These are phyloP conservation scores for Tetrax tetrax DNA, from an alignment of 2,113 vertebrate genomes.

Conservation along the genomic window DNA sequence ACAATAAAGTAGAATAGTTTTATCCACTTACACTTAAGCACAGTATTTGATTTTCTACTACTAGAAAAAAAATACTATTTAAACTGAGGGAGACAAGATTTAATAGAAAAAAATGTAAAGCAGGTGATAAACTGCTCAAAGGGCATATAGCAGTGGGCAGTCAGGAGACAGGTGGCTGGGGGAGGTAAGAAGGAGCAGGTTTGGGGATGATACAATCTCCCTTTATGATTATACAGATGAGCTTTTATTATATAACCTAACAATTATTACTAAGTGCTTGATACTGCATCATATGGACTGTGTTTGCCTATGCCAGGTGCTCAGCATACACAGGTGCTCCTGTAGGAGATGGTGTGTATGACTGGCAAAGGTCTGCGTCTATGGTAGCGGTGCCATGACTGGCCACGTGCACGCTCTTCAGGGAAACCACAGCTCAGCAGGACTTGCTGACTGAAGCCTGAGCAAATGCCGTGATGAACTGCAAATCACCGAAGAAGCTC, in stretches of 20 bases:
- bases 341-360: background rate
- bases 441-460: background rate
- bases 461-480: background rate
- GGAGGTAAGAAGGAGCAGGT: background rate
- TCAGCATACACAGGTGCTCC: background rate
- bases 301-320: background rate
- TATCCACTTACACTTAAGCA: background rate
- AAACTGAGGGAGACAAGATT: background rate
- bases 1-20: background rate
- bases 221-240: background rate
- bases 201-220: too few species aligned
- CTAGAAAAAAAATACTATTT: background rate
- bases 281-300: too few species aligned
- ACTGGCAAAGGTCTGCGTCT: background rate
- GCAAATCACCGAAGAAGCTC: background rate
- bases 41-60: background rate
- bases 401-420: accelerated
- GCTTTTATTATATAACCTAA: background rate
- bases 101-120: background rate
- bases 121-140: background rate
- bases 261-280: background rate
- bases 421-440: background rate
- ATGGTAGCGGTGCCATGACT: accelerated
- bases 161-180: background rate
- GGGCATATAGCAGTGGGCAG: background rate